Conservation (phyloP, 1,140 invertebrate genomes). For the Agrypnia vestita region DNA sequence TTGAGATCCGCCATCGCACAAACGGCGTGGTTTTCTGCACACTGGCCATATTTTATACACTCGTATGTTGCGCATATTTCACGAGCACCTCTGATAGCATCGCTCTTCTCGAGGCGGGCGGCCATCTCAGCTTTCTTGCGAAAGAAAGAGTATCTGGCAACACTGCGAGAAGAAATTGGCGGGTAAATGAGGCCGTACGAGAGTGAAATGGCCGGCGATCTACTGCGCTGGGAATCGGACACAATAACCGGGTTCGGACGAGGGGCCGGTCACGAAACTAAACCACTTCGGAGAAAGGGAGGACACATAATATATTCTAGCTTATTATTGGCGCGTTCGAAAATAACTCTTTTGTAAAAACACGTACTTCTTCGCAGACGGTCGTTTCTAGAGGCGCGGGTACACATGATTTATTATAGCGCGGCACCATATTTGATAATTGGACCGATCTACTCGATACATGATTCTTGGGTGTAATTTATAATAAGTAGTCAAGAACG, state of each 20-base stretch:
- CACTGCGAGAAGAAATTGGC: constrained; percentile 24
- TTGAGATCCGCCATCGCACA: too few species aligned
- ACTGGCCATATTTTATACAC: too few species aligned
- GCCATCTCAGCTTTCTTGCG: constrained; percentile 29
- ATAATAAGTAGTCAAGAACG: background rate
- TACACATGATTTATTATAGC: background rate
- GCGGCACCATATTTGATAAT: too few species aligned
- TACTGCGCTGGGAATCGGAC: background rate
- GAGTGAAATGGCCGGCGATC: constrained; percentile 30
- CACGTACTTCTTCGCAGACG: too few species aligned
- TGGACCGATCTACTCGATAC: too few species aligned
- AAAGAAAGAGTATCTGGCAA: constrained; percentile 11
- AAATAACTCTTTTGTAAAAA: background rate
- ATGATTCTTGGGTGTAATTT: too few species aligned
- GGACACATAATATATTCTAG: too few species aligned
- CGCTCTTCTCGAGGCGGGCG: background rate
- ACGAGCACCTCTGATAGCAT: too few species aligned
- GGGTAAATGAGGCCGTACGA: constrained; percentile 19
- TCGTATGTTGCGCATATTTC: too few species aligned
- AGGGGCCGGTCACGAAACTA: background rate
- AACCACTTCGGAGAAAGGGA: background rate
- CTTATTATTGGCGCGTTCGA: background rate
- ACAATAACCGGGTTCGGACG: background rate
- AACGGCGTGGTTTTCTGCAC: too few species aligned
- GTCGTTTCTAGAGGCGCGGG: too few species aligned